Evolutionary conservation across 2,888 invertebrate genomes (phyloP), one percentile per base, ranked within the genome.

Genomic region (Tetropium fuscum): DNA sequence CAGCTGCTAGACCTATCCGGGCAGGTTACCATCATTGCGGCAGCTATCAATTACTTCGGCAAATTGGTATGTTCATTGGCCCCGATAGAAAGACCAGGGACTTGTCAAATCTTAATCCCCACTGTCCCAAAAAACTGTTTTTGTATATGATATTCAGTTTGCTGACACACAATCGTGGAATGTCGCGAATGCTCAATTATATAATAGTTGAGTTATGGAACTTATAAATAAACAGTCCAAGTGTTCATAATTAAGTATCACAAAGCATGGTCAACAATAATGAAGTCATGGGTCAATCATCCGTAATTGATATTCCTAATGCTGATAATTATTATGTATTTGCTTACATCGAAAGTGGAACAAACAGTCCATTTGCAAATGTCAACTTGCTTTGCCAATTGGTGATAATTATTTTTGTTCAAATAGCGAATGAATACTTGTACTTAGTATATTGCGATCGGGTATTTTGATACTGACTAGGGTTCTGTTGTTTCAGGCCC

Each of bases 241-340:
- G 58, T 61, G 61, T 41, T 57, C 58, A 34, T 49, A 60, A 60
- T 54, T 63, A 49, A 49, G 51, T 30, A 55, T 27, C 22, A 19
- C 48, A 20, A 58, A 32, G 30, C 41, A 53, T 53, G 15, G 41
- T 19, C 38, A 40, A 51, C 53, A 47, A 38, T 49, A 40, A 25
- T 45, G 41, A 36, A 48, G 47, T 43, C 58, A 34, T 1, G 53
- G 53, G 53, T 58, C 53, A 58, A 58, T 47, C 47, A 53, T 53
- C 27, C 34, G 41, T 58, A 48, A 58, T 53, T 53, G 53, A 53
- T 54, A 47, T 58, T 30, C 19, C 41, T 34, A 30, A 20, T 3
- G 30, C 10, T 2, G 32, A 53, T 41, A 15, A 32, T 30, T 44
- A 19, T 30, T 20, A 40, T 10, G 22, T 18, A 25, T 13, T 22